phyloP scores from a whole-genome alignment of 2,888 invertebrate species.

The Agriopis leucophaearia region DNA sequence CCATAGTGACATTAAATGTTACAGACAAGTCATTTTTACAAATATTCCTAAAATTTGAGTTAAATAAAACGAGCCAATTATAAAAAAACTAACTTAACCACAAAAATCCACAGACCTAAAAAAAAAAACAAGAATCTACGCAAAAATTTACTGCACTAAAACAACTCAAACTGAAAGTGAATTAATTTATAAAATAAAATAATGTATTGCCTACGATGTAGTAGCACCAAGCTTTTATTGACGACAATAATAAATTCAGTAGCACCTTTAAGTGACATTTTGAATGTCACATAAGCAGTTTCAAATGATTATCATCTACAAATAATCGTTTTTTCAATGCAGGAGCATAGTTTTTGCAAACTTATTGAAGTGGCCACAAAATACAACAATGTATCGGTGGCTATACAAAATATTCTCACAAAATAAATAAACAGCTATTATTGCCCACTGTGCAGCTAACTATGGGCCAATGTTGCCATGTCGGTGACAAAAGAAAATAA shows the following conservation, averaged over 20 bases:
- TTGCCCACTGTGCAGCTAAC: slow-evolving; percentile 65
- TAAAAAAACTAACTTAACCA: no score
- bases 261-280: slow-evolving; percentile 12
- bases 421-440: slow-evolving; percentile 76
- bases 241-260: slow-evolving; percentile 7
- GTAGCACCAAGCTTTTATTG: not conserved
- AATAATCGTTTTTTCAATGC: slow-evolving; percentile 47
- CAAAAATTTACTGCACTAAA: no score
- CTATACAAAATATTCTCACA: slow-evolving; percentile 63
- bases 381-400: slow-evolving; percentile 54
- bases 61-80: no score
- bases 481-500: slow-evolving; percentile 74
- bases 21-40: no score
- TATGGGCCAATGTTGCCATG: slow-evolving; percentile 62
- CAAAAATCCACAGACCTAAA: no score
- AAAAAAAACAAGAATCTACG: no score
- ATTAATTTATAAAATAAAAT: no score
- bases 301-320: slow-evolving; percentile 44
- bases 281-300: slow-evolving; percentile 42
- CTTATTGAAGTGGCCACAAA: slow-evolving; percentile 62
- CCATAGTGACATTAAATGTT: no score
- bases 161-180: no score
- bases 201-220: not conserved
- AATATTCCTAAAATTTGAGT: no score
- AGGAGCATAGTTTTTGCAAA: slow-evolving; percentile 57